A percentile compares a stretch with the other conserved stretches of the same genome.
These are phyloP conservation scores for Eupithecia subfuscata DNA, from an alignment of 2,888 invertebrate species.

Conservation along the genomic window DNA sequence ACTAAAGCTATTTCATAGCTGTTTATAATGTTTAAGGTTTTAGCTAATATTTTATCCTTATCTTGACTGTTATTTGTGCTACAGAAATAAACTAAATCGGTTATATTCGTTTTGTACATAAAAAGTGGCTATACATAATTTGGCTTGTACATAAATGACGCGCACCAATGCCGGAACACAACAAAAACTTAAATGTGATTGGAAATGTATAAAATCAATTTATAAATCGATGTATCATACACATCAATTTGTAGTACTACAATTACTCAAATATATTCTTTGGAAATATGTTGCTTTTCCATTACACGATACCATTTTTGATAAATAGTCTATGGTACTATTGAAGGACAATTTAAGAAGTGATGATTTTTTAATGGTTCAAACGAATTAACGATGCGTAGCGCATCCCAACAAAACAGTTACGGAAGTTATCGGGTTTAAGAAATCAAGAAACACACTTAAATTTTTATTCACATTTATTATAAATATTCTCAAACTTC, in stretches of 20 bases:
- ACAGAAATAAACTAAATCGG: slow-evolving; percentile 17
- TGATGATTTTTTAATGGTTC: too few species aligned
- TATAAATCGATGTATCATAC: slow-evolving; percentile 66
- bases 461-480: slow-evolving; percentile 62
- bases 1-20: slow-evolving; percentile 13
- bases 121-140: slow-evolving; percentile 27
- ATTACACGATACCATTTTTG: slow-evolving; percentile 26
- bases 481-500: slow-evolving; percentile 67
- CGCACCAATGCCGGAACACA: slow-evolving; percentile 25
- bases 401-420: background rate
- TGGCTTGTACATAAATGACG: slow-evolving; percentile 40
- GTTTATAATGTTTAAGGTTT: slow-evolving; percentile 12
- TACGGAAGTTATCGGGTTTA: background rate
- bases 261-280: slow-evolving; percentile 73
- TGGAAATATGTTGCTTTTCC: slow-evolving; percentile 52
- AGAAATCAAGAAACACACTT: slow-evolving; percentile 17
- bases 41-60: slow-evolving; percentile 16
- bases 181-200: slow-evolving; percentile 51
- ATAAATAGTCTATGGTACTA: background rate
- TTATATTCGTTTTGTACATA: slow-evolving; percentile 39
- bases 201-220: slow-evolving; percentile 62
- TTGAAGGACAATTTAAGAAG: too few species aligned
- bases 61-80: slow-evolving; percentile 10
- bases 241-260: slow-evolving; percentile 60
- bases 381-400: background rate